Conservation (phyloP, 2,888 invertebrate genomes). For the Ochropleura plecta region DNA sequence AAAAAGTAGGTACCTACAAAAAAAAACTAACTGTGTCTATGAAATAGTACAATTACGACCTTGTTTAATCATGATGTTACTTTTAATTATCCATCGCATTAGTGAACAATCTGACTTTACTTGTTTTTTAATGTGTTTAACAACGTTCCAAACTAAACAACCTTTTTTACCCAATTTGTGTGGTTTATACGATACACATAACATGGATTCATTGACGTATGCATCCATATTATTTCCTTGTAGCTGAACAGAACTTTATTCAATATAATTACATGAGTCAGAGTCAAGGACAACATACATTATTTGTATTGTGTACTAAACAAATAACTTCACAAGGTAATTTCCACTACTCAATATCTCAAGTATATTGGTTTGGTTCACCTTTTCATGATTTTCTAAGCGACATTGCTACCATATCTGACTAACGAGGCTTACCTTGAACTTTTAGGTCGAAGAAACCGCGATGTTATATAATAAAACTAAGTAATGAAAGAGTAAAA, state of each 20-base stretch:
- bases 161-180: neutral
- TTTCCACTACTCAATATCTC: slow-evolving; percentile 38
- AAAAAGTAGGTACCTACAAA: slow-evolving; percentile 12
- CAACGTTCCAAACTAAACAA: neutral
- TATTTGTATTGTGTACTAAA: slow-evolving; percentile 64
- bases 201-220: slow-evolving; percentile 37
- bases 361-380: slow-evolving; percentile 14
- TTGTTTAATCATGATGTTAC: slow-evolving; percentile 54
- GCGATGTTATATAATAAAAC: slow-evolving; percentile 3
- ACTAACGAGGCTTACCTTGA: slow-evolving; percentile 25
- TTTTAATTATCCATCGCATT: slow-evolving; percentile 65
- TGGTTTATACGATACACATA: too few species aligned
- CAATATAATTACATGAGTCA: slow-evolving; percentile 63
- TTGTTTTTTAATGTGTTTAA: slow-evolving; percentile 15
- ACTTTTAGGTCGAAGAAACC: slow-evolving; percentile 18
- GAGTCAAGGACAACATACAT: slow-evolving; percentile 71
- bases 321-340: slow-evolving; percentile 67
- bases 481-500: neutral
- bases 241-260: slow-evolving; percentile 45
- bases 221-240: slow-evolving; percentile 46
- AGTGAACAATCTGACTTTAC: slow-evolving; percentile 22
- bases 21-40: slow-evolving; percentile 11
- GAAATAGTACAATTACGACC: slow-evolving; percentile 43
- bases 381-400: slow-evolving; percentile 32
- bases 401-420: slow-evolving; percentile 10